These are phyloP conservation scores for Sarcophaga subvicina DNA, from an alignment of 2,888 invertebrate species.

Conservation along the genomic window DNA sequence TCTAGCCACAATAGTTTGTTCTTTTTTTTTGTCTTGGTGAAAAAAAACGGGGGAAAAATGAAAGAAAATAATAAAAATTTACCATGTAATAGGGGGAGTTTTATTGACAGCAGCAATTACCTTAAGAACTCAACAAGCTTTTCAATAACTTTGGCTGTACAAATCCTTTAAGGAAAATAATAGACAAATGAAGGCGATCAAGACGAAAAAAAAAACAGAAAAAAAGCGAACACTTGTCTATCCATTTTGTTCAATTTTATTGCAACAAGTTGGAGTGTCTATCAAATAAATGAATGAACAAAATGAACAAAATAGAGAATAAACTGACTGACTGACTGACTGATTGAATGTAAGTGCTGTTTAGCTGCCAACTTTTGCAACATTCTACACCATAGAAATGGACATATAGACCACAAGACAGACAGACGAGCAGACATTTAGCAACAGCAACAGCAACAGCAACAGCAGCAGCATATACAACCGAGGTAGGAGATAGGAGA, in stretches of 20 bases:
- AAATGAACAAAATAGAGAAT: constrained; percentile 30
- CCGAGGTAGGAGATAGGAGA: background rate
- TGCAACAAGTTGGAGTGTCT: constrained; percentile 58
- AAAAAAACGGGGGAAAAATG: constrained; percentile 12
- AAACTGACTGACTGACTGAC: constrained; percentile 36
- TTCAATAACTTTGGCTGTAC: constrained; percentile 44
- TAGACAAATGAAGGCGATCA: background rate
- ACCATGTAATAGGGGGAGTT: constrained; percentile 77
- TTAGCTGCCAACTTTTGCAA: constrained; percentile 65
- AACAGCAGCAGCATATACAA: too few species aligned
- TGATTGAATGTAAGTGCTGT: constrained; percentile 67
- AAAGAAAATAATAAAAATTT: background rate
- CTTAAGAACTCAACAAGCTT: constrained; percentile 63
- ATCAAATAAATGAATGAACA: constrained; percentile 60
- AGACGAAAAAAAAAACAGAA: background rate
- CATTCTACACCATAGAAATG: constrained; percentile 71
- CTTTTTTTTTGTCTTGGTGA: background rate
- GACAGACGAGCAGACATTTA: constrained; percentile 65
- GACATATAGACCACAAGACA: constrained; percentile 67
- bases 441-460: background rate
- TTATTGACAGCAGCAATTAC: constrained; percentile 81
- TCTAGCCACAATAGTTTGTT: constrained; percentile 35
- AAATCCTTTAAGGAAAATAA: constrained; percentile 58
- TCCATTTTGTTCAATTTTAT: constrained; percentile 58
- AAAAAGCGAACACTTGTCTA: constrained; percentile 61